Evolutionary conservation across 2,113 vertebrate species (phyloP).

Genomic region (Aix galericulata): DNA sequence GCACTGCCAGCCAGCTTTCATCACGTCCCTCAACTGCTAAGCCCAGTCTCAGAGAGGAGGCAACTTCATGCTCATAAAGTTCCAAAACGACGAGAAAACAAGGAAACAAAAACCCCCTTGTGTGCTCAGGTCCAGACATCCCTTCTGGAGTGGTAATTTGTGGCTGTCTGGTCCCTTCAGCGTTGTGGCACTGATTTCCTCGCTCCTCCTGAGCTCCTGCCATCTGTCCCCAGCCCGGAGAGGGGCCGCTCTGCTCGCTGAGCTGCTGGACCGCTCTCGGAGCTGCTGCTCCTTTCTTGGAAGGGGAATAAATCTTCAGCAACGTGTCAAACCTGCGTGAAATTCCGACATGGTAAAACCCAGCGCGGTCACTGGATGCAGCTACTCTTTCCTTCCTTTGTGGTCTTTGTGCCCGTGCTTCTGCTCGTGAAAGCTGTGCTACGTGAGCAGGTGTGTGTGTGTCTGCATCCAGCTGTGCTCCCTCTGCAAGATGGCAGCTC

Average conservation of each 20-base stretch:
- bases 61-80: background rate
- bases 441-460: background rate
- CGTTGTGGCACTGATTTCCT: background rate
- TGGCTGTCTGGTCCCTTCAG: constrained; percentile 28
- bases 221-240: background rate
- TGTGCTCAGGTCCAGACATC: constrained; percentile 21
- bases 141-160: constrained; percentile 16
- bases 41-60: background rate
- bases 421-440: background rate
- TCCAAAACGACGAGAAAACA: background rate
- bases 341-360: background rate
- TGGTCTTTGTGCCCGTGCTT: fast-evolving
- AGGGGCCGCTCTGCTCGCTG: background rate
- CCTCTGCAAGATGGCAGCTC: background rate
- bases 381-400: background rate
- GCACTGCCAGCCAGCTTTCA: background rate
- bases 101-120: background rate
- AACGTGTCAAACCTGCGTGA: background rate
- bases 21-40: background rate
- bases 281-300: background rate
- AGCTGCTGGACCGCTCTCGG: background rate
- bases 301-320: background rate
- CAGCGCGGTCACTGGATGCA: background rate
- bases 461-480: constrained; percentile 4
- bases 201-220: background rate